Evolutionary conservation across 2,888 invertebrate genomes (phyloP).

Genomic region (Pollenia labialis): DNA sequence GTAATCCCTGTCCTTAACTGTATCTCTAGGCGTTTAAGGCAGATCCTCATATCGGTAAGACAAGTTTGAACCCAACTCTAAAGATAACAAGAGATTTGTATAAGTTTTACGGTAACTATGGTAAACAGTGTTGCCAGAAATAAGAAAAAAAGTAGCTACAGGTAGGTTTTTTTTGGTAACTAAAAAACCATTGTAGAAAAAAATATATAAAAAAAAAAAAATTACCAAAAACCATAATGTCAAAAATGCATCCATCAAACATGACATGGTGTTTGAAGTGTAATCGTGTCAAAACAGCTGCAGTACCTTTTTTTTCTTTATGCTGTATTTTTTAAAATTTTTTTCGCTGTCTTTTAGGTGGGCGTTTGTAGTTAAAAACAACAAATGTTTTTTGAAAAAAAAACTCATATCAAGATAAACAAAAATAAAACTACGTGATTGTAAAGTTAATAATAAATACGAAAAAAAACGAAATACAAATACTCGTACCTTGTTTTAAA

Average conservation of each 20-base stretch:
- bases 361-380: constrained; percentile 59
- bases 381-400: constrained; percentile 36
- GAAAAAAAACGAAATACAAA: constrained; percentile 19
- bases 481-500: constrained; percentile 14
- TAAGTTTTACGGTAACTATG: too few relatives aligned
- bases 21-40: too few relatives aligned
- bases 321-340: constrained; percentile 25
- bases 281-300: constrained; percentile 72
- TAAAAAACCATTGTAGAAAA: not conserved
- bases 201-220: constrained; percentile 8
- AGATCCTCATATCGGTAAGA: too few relatives aligned
- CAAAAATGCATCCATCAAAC: constrained; percentile 70
- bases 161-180: not conserved
- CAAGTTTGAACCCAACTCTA: too few relatives aligned
- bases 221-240: constrained; percentile 46
- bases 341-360: constrained; percentile 53
- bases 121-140: too few relatives aligned
- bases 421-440: constrained; percentile 70
- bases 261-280: constrained; percentile 66
- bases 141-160: too few relatives aligned
- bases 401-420: constrained; percentile 62
- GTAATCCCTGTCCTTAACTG: too few relatives aligned
- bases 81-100: too few relatives aligned
- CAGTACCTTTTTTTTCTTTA: constrained; percentile 64
- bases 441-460: constrained; percentile 63